Evolutionary conservation across 2,797 vertebrate genomes (phyloP), one percentile per base, ranked within the genome.

Genomic region (Rhinella marina): DNA sequence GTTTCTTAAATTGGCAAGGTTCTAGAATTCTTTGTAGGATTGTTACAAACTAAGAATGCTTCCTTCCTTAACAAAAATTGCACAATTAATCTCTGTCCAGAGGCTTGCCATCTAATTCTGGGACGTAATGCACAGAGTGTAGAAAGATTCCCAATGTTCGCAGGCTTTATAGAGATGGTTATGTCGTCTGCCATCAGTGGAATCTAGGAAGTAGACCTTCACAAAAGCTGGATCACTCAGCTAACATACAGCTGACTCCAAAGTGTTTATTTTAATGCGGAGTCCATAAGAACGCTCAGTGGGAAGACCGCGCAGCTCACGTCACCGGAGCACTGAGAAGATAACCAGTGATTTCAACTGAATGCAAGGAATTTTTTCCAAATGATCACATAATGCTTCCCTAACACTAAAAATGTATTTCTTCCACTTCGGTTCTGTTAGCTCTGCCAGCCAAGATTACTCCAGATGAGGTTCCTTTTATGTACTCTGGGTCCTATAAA

Each of bases 381-480:
- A 70, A 61, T 87, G 85, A 8, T 78, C 56, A 89, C 50, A 76
- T 48, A 17, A 75, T 1, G 76, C n/a, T 57, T n/a, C 17, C 82
- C 68, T 78, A 78, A 50, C 54, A 89, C 29, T 78, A 62, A 90
- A 52, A 89, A 50, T 25, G 23, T 32, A 57, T 85, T 76, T 52
- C 7, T 27, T 27, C 87, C 91, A 88, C 88, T 41, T 62, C 5
- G 75, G 56, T 90, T 78, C 79, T 88, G 77, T 89, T 90, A 90
- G 66, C n/a, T 56, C 77, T 85, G 56, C 57, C 3, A 77, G 27
- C 66, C 1, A 68, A 64, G 57, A 89, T 61, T 61, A 12, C 54
- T 73, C 82, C 81, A 92, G n/a, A 88, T 86, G 54, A 91, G 89
- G 70, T 21, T 87, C 25, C 21, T 85, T 81, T 11, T 81, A 0